Conservation (phyloP, 2,888 invertebrate genomes). For the Alloscopus bannaensis region DNA sequence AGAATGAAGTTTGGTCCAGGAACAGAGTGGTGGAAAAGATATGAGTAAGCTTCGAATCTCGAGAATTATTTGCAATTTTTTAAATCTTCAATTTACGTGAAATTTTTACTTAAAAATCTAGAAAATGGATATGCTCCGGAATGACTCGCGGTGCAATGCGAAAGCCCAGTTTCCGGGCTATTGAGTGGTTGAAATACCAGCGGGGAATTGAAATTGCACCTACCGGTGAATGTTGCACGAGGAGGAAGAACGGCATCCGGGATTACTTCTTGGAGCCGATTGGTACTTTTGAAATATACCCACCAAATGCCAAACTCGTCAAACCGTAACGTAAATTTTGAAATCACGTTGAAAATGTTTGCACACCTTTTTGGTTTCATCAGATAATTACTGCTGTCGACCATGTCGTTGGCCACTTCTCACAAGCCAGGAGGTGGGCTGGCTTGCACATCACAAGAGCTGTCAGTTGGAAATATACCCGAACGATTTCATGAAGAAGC, state of each 20-base stretch:
- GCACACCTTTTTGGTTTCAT: not conserved
- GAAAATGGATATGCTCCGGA: slow-evolving; percentile 68
- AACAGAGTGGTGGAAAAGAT: slow-evolving; percentile 61
- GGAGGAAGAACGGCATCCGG: slow-evolving; percentile 13
- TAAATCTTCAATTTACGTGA: not conserved
- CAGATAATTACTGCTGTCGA: slow-evolving; percentile 58
- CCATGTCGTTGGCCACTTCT: slow-evolving; percentile 70
- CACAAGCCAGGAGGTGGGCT: slow-evolving; percentile 65
- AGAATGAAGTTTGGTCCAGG: slow-evolving; percentile 50
- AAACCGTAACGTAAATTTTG: not conserved
- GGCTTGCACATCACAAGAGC: slow-evolving; percentile 65
- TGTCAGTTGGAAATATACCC: slow-evolving; percentile 70
- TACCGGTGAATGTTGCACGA: slow-evolving; percentile 50
- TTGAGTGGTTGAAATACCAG: slow-evolving; percentile 68
- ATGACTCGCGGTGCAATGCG: slow-evolving; percentile 65
- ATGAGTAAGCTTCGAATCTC: slow-evolving; percentile 50
- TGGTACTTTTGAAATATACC: slow-evolving; percentile 5
- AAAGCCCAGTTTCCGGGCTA: slow-evolving; percentile 63
- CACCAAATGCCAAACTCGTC: not conserved
- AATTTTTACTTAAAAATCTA: slow-evolving; percentile 14
- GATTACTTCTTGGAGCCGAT: slow-evolving; percentile 55
- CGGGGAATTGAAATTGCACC: slow-evolving; percentile 46
- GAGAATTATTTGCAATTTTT: not conserved
- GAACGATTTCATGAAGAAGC: slow-evolving; percentile 67
- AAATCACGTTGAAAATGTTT: not conserved